Percentiles rank a stretch among this genome's conserved stretches.
These are phyloP conservation scores for Hyperopisus bebe DNA, from an alignment of 2,113 vertebrate species.

Conservation along the genomic window DNA sequence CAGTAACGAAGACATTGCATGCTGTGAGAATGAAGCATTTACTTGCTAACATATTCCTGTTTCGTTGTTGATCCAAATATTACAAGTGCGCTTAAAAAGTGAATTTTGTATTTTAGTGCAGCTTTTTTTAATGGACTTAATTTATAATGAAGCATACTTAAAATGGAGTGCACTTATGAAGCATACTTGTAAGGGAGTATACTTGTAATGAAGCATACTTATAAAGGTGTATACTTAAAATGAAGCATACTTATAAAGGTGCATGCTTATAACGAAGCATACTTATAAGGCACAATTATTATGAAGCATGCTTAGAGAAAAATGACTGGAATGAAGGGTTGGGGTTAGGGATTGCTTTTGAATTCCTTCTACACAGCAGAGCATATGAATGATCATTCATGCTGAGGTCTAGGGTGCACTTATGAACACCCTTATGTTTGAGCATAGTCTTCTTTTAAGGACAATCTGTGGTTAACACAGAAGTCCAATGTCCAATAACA, in stretches of 20 bases:
- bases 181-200: background rate
- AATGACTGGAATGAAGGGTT: background rate
- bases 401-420: background rate
- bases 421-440: background rate
- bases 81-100: background rate
- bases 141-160: background rate
- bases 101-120: background rate
- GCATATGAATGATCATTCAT: background rate
- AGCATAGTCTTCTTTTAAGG: background rate
- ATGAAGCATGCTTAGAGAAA: background rate
- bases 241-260: background rate
- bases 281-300: background rate
- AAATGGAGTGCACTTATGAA: background rate
- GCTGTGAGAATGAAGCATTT: constrained; percentile 17
- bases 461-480: background rate
- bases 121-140: background rate
- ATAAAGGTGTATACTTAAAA: background rate
- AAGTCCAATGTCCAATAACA: background rate
- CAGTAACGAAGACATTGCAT: constrained; percentile 40
- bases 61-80: background rate
- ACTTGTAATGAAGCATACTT: background rate
- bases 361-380: background rate
- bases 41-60: constrained; percentile 4
- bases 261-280: background rate
- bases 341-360: background rate